Evolutionary conservation across 2,888 invertebrate species (phyloP).

Genomic region (Diarsia dahlii): DNA sequence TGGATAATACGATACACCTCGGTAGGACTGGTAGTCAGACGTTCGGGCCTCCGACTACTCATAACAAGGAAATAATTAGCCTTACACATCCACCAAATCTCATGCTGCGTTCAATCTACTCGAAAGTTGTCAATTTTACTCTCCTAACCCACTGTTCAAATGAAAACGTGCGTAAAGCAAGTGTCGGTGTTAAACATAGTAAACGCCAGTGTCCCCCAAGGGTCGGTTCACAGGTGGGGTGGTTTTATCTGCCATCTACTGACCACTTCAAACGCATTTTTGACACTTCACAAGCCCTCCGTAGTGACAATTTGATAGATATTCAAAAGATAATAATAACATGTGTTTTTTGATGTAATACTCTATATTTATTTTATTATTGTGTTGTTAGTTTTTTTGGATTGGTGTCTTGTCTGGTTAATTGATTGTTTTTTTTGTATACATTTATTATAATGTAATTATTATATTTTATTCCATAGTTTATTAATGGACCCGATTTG

Average conservation of each 20-base stretch:
- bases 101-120: constrained; percentile 8
- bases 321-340: constrained; percentile 78
- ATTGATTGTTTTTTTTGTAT: constrained; percentile 61
- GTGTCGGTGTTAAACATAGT: constrained; percentile 58
- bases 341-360: constrained; percentile 80
- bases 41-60: neutral
- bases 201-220: constrained; percentile 43
- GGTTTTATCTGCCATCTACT: constrained; percentile 66
- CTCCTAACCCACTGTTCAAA: constrained; percentile 42
- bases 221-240: constrained; percentile 64
- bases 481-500: too few species aligned
- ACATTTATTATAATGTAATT: neutral
- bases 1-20: too few species aligned
- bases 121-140: constrained; percentile 23
- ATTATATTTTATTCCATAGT: neutral
- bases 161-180: constrained; percentile 62
- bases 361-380: constrained; percentile 43
- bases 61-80: neutral
- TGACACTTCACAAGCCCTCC: constrained; percentile 71
- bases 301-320: constrained; percentile 79
- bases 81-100: neutral
- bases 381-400: constrained; percentile 48
- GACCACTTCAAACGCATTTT: constrained; percentile 69
- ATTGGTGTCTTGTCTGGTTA: constrained; percentile 68
- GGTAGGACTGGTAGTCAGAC: neutral